Conservation (phyloP, 2,888 invertebrate genomes). For the Perdita meconis region DNA sequence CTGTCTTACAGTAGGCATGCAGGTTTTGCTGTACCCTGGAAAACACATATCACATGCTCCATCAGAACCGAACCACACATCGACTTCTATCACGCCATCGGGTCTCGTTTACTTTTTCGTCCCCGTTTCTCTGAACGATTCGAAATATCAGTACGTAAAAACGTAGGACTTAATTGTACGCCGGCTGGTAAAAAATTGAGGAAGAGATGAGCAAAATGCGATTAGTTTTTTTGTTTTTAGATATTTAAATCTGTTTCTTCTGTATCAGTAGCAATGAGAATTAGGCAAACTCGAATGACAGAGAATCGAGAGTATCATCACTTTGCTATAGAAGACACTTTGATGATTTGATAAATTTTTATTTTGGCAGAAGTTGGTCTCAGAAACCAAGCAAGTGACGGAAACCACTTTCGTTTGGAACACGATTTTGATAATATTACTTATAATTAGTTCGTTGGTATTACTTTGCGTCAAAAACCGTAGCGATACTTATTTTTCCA, state of each 20-base stretch:
- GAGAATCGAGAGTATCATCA: not conserved
- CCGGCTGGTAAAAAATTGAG: conserved; percentile 15
- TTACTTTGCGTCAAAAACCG: too few relatives aligned
- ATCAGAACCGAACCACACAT: conserved; percentile 78
- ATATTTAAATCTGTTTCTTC: not conserved
- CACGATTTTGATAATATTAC: too few relatives aligned
- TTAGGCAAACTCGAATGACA: not conserved
- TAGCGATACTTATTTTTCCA: too few relatives aligned
- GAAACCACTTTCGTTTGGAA: too few relatives aligned
- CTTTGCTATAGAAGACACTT: not conserved
- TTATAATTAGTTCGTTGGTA: too few relatives aligned
- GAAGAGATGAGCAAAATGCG: conserved; percentile 15
- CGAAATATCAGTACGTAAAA: not conserved
- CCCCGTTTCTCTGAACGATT: not conserved
- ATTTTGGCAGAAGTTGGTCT: not conserved
- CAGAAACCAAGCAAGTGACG: too few relatives aligned
- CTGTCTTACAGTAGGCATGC: conserved; percentile 87
- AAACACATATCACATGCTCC: conserved; percentile 83
- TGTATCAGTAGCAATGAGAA: not conserved
- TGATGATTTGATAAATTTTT: not conserved
- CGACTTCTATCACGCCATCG: conserved; percentile 62
- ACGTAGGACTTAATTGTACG: not conserved
- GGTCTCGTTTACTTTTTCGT: not conserved
- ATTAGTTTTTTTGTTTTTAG: not conserved
- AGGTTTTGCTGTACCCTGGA: conserved; percentile 85